These are phyloP conservation scores for Edolisoma coerulescens DNA, from an alignment of 2,113 vertebrate species.

Conservation along the genomic window DNA sequence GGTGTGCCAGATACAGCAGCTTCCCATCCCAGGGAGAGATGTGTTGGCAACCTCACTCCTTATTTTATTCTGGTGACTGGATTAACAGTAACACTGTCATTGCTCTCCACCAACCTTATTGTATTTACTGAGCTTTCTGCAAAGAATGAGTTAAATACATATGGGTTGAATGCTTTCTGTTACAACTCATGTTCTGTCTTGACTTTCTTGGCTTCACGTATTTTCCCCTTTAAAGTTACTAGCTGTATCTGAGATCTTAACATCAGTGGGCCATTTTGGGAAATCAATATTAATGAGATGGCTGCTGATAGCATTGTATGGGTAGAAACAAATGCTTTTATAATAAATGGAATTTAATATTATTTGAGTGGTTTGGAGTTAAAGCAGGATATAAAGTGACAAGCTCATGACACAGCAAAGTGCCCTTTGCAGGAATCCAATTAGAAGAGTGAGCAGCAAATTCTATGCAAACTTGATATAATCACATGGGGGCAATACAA, in stretches of 20 bases:
- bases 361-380: conserved; percentile 59
- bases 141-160: neutral
- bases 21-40: neutral
- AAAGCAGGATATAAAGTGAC: conserved; percentile 50
- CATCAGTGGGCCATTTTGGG: conserved; percentile 20
- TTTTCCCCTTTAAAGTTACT: conserved; percentile 3
- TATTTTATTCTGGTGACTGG: neutral
- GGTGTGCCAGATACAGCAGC: neutral
- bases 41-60: neutral
- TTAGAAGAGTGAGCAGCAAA: conserved; percentile 53
- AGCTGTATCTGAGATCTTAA: conserved; percentile 10
- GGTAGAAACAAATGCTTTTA: conserved; percentile 50
- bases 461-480: conserved; percentile 30
- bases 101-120: neutral
- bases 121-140: neutral
- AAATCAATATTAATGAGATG: conserved; percentile 70
- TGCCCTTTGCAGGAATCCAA: conserved; percentile 40
- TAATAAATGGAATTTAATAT: conserved; percentile 53
- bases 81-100: neutral
- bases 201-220: neutral
- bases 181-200: conserved; percentile 12
- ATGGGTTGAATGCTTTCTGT: neutral
- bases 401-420: neutral
- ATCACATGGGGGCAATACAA: neutral
- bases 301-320: conserved; percentile 30